Conservation (phyloP, 2,797 vertebrate species). For the Anguilla megastoma region DNA sequence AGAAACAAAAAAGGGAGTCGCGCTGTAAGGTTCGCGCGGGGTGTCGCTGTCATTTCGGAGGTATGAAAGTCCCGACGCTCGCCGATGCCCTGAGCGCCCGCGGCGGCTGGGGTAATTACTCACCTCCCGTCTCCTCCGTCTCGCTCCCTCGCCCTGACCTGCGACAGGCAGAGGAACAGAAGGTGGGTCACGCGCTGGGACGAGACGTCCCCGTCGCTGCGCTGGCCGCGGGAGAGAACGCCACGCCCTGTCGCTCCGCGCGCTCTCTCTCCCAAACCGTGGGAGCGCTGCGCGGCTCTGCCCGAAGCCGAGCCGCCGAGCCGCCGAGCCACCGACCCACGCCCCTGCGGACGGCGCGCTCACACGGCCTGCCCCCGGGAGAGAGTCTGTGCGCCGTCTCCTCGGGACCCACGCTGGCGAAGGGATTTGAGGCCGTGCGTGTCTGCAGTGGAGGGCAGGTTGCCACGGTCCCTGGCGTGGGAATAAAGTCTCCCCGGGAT, state of each 20-base stretch:
- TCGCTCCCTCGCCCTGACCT: neutral
- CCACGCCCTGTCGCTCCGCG: neutral
- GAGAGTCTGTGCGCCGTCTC: neutral
- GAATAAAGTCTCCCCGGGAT: neutral
- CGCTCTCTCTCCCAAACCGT: neutral
- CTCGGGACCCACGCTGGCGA: too few relatives aligned
- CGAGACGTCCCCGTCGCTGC: neutral
- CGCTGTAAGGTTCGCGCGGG: neutral
- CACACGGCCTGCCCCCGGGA: neutral
- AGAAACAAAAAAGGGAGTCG: slow-evolving; percentile 35
- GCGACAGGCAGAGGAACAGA: neutral
- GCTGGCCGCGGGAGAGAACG: neutral
- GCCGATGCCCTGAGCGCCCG: neutral
- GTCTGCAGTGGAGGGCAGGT: too few relatives aligned
- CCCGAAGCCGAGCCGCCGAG: neutral
- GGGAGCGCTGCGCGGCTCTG: neutral
- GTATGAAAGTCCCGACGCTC: neutral
- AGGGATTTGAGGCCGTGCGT: neutral
- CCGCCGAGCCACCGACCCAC: neutral
- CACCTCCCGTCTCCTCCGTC: neutral
- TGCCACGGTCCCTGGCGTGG: neutral
- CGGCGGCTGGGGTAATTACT: neutral
- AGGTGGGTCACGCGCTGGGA: neutral
- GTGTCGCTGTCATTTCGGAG: neutral
- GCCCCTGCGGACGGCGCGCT: neutral